A percentile compares a stretch with the other conserved stretches of the same genome.
Conservation (phyloP, 1,140 invertebrate genomes). For the Drosophila virilis region DNA sequence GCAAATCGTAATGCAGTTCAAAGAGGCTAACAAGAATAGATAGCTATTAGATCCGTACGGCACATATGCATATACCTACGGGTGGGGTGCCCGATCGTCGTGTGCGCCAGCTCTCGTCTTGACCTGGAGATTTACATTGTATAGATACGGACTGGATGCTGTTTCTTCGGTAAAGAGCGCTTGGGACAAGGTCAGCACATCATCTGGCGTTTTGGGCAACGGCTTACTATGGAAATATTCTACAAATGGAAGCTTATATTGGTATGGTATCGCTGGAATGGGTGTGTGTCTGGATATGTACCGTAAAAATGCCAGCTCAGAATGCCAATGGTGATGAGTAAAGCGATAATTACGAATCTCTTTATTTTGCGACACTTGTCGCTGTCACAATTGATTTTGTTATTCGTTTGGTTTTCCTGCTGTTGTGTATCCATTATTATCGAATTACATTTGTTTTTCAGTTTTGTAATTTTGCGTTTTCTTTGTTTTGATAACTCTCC, state of each 20-base stretch:
- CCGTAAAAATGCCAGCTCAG: slow-evolving; percentile 80
- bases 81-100: slow-evolving; percentile 88
- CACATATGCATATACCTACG: slow-evolving; percentile 84
- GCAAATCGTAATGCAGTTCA: slow-evolving; percentile 66
- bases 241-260: slow-evolving; percentile 11
- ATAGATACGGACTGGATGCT: slow-evolving; percentile 60
- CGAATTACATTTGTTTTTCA: slow-evolving; percentile 32
- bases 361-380: slow-evolving; percentile 76
- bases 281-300: slow-evolving; percentile 22
- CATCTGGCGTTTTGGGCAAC: slow-evolving; percentile 55
- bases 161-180: slow-evolving; percentile 66
- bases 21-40: slow-evolving; percentile 52
- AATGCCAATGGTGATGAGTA: slow-evolving; percentile 66
- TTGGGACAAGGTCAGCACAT: slow-evolving; percentile 61
- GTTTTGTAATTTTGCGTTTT: slow-evolving; percentile 20
- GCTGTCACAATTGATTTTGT: slow-evolving; percentile 50
- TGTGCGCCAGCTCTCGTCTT: slow-evolving; percentile 87
- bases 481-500: slow-evolving; percentile 7
- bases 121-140: slow-evolving; percentile 86
- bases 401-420: slow-evolving; percentile 39
- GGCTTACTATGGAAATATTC: slow-evolving; percentile 71
- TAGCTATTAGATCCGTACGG: too few species aligned
- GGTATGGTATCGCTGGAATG: neutral
- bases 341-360: slow-evolving; percentile 67
- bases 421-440: slow-evolving; percentile 55